Base-by-base conservation (phyloP, 92 coral and sea anemone genomes). In the Palythoa heliodiscus region DNA sequence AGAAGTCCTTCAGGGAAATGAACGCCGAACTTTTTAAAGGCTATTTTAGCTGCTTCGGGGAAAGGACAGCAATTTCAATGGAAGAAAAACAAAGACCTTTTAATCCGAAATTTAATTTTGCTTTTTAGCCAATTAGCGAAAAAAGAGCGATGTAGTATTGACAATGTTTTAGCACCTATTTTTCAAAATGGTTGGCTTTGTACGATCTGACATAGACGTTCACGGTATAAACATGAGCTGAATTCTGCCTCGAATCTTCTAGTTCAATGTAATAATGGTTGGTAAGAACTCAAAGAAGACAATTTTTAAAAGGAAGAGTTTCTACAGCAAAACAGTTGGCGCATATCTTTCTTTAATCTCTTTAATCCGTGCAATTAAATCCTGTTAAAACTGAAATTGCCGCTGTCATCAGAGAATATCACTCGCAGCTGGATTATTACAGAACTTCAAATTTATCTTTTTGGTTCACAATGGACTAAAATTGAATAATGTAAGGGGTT, bases 1-100 rank as follows among this genome's bases (percentile, higher is more conserved):
- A 52, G 52, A 52, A 52, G 39, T 52, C 61, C 3, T 3, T 75
- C 63, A 75, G 19, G 7, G 20, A 50, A 75, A 75, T 54, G 53
- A 75, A 75, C 20, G n/a, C n/a, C n/a, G n/a, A n/a, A 70, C 19
- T 17, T 52, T 3, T 19, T 10, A 16, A 24, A 75, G 13, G 64
- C 13, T 50, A 11, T 75, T 50, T 75, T 50, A 75, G 79, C 79
- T 75, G 79, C 79, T 23, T 54, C 14, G 38, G 39, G 25, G 39
- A 35, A 70, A 52, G 24, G 25, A 16, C 43, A 50, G 22, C 8
- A 19, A 8, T 43, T 73, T 40, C 19, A 73, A 73, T 73, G 77
- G 19, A 50, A 75, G n/a, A 24, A 75, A 74, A 75, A 75, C 79
- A 75, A 48, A 22, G 15, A 54, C 40, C 79, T 75, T 75, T 75